Evolutionary conservation across 2,888 invertebrate species (phyloP).

Genomic region (Conistra vaccinii): DNA sequence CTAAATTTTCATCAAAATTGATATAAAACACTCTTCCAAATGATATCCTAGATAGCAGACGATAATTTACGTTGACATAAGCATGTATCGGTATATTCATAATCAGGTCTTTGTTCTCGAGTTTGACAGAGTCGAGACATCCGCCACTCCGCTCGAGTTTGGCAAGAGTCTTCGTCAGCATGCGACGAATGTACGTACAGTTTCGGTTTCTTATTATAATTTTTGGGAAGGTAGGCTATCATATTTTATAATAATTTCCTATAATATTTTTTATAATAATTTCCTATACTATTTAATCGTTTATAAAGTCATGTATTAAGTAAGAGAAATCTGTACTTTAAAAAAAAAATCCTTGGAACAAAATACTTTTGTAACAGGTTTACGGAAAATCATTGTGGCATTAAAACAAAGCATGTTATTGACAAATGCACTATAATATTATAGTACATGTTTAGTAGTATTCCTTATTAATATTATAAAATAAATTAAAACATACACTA

Average conservation of each 20-base stretch:
- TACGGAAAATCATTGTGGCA: not conserved
- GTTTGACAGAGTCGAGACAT: constrained; percentile 86
- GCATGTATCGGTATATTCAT: constrained; percentile 70
- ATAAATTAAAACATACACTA: not conserved
- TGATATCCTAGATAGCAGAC: not conserved
- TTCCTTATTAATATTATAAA: too few relatives aligned
- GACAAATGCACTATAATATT: not conserved
- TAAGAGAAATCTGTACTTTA: too few relatives aligned
- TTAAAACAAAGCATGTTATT: not conserved
- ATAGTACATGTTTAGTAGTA: too few relatives aligned
- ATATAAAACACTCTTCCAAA: not conserved
- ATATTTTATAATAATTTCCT: not conserved
- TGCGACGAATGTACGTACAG: constrained; percentile 75
- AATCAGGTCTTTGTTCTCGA: constrained; percentile 83
- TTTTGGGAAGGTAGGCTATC: not conserved
- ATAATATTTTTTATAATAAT: not conserved
- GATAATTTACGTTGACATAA: constrained; percentile 51
- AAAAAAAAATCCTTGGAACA: not conserved
- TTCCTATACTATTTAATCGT: not conserved
- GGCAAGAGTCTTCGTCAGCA: constrained; percentile 88
- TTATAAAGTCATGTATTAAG: not conserved
- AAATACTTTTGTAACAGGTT: not conserved
- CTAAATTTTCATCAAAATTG: not conserved
- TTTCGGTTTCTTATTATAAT: constrained; percentile 28
- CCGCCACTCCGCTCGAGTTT: constrained; percentile 84